Evolutionary conservation across 2,797 vertebrate genomes (phyloP), one percentile per base, ranked within the genome.

Genomic region (Dicrostonyx torquatus): DNA sequence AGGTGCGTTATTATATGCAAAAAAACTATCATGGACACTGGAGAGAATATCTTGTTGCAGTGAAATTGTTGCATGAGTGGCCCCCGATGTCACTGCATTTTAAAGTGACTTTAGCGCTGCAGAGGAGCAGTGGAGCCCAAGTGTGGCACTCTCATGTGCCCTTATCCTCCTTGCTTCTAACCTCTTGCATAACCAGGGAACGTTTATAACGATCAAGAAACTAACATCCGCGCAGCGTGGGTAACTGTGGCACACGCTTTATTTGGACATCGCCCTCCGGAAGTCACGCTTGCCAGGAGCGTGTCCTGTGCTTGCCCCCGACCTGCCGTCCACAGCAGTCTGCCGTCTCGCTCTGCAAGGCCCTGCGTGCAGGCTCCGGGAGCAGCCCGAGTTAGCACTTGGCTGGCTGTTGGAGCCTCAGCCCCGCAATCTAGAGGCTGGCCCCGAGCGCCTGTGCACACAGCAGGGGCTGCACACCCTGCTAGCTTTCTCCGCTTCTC

Each of bases 321-420:
- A 43, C 26, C 12, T 2, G 4, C 11, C 31, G 2, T 6, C 15
- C 26, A 18, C 29, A 76, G 83, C 50, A 60, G 53, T 37, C 53
- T 22, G 10, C 20, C 4, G 45, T 48, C 48, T 7, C 1, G 2
- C 18, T 58, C 55, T 2, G 55, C 55, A 58, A 58, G 15, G 2
- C 13, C 0, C 22, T 12, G 18, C 15, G 45, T 0, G 0, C n/a
- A 0, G 37, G 58, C 6, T 3, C 45, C 5, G 1, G 24, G 26
- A 18, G 64, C 62, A 40, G 20, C 22, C 11, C 0, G n/a, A 2
- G 55, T 9, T 24, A 13, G 4, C 60, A 0, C 6, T 13, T 6
- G 13, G 13, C 37, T 31, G 43, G 60, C 34, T 66, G 87, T 14
- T 7, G 34, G 20, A 85, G 26, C 9, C 96, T 43, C n/a, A 0